Percentiles rank a stretch among this genome's conserved stretches.
Evolutionary conservation across 1,140 invertebrate species (phyloP).

Genomic region (Tetragnatha versicolor): DNA sequence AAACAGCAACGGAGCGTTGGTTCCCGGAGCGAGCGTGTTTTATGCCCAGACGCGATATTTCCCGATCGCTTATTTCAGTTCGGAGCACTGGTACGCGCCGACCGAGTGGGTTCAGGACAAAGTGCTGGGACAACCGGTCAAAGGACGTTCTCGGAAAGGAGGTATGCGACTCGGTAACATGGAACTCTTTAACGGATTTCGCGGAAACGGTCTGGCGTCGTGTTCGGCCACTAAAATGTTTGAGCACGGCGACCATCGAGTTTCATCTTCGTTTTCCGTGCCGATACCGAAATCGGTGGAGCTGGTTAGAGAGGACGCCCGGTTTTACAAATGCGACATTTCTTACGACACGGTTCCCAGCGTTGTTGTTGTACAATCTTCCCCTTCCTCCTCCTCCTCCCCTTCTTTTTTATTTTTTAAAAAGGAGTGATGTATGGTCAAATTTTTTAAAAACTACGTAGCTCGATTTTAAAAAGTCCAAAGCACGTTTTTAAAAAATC

Average conservation of each 20-base stretch:
- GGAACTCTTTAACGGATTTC: conserved; percentile 8
- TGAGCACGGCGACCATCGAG: not conserved
- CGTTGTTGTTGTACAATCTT: no score
- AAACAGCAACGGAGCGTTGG: not conserved
- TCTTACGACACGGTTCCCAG: no score
- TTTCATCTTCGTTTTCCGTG: no score
- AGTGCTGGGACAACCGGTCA: not conserved
- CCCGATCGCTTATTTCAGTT: not conserved
- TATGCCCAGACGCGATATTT: conserved; percentile 12
- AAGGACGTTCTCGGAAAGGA: not conserved
- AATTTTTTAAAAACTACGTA: no score
- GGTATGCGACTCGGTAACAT: conserved; percentile 33
- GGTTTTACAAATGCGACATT: no score
- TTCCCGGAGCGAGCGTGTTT: not conserved
- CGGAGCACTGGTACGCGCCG: not conserved
- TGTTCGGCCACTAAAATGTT: conserved; percentile 24
- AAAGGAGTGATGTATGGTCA: no score
- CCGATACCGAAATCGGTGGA: not conserved
- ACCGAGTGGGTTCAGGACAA: not conserved
- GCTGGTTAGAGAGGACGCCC: not conserved
- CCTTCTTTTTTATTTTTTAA: no score
- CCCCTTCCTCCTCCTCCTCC: no score
- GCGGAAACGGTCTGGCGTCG: conserved; percentile 1
- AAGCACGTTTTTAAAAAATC: no score
- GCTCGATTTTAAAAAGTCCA: no score